These are phyloP conservation scores for Syrrhaptes paradoxus DNA, from an alignment of 2,113 vertebrate genomes.

Conservation along the genomic window DNA sequence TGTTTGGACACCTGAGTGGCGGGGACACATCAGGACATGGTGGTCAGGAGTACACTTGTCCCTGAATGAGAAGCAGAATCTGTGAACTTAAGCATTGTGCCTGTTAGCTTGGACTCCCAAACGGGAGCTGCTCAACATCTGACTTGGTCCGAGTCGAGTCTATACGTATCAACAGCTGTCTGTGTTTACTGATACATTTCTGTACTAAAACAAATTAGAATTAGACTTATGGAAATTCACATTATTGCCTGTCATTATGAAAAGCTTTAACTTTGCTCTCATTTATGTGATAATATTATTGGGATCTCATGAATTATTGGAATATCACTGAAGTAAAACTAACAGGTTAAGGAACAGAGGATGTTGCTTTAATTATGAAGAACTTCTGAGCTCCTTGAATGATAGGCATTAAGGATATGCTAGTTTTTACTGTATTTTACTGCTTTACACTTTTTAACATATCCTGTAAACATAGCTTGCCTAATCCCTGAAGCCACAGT, in stretches of 20 bases:
- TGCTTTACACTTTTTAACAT: background rate
- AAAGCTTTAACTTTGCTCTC: background rate
- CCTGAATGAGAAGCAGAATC: background rate
- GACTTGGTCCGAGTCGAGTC: background rate
- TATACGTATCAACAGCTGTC: slow-evolving; percentile 17
- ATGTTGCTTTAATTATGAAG: background rate
- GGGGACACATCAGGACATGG: background rate
- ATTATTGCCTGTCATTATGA: background rate
- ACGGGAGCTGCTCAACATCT: background rate
- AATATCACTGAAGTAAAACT: background rate
- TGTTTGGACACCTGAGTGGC: background rate
- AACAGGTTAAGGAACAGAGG: background rate
- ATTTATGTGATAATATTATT: background rate
- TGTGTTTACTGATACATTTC: background rate
- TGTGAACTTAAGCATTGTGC: background rate
- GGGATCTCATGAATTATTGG: background rate
- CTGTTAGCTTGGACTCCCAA: background rate
- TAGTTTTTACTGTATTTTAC: background rate
- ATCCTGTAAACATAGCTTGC: background rate
- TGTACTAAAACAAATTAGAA: background rate
- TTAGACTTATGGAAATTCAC: background rate
- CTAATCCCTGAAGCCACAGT: background rate
- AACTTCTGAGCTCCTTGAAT: background rate
- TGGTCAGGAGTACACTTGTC: background rate
- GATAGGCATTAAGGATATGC: background rate